These are phyloP conservation scores for Phaonia tiefii DNA, from an alignment of 2,888 invertebrate species.

Conservation along the genomic window DNA sequence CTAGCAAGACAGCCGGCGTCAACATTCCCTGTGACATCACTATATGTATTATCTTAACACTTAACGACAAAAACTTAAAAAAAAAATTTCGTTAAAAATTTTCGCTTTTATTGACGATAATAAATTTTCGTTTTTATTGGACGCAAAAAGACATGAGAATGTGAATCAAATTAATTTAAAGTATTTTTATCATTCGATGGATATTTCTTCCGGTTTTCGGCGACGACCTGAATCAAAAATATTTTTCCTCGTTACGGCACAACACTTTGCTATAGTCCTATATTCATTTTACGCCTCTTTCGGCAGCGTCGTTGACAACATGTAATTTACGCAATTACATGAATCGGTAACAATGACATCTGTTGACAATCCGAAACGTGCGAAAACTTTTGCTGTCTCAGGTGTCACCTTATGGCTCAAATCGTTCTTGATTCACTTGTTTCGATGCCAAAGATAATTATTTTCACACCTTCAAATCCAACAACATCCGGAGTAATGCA, in stretches of 20 bases:
- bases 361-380: slow-evolving; percentile 26
- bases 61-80: too few species aligned
- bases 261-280: slow-evolving; percentile 26
- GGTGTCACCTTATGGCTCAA: slow-evolving; percentile 10
- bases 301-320: slow-evolving; percentile 27
- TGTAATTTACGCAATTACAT: not conserved
- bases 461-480: slow-evolving; percentile 15
- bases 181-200: too few species aligned
- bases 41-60: too few species aligned
- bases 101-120: too few species aligned
- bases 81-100: too few species aligned
- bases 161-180: too few species aligned
- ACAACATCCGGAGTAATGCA: too few species aligned
- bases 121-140: too few species aligned
- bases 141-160: too few species aligned
- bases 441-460: slow-evolving; percentile 2
- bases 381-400: slow-evolving; percentile 19
- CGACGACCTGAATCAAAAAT: slow-evolving; percentile 27
- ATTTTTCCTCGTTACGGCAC: slow-evolving; percentile 25
- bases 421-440: slow-evolving; percentile 4
- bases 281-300: slow-evolving; percentile 23
- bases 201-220: slow-evolving; percentile 20
- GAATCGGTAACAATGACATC: slow-evolving; percentile 10
- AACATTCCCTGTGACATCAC: too few species aligned
- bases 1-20: too few species aligned